Conservation (phyloP, 2,797 vertebrate genomes). For the Neomorphus geoffroyi region DNA sequence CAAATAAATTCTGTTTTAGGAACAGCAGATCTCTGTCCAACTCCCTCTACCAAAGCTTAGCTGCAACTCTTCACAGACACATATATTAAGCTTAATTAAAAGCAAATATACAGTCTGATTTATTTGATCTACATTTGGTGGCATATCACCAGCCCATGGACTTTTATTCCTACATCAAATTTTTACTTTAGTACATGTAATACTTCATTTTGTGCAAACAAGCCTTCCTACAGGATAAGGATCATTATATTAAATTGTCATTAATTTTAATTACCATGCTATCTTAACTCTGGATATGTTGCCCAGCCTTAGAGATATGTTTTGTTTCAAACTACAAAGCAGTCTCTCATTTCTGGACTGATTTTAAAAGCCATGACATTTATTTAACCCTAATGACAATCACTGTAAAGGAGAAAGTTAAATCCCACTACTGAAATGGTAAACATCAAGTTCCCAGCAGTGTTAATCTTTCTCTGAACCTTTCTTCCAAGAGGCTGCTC, state of each 20-base stretch:
- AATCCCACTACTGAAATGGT: background rate
- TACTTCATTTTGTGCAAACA: constrained; percentile 18
- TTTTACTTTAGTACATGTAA: background rate
- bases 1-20: constrained; percentile 21
- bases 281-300: background rate
- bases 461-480: constrained; percentile 18
- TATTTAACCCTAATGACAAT: constrained; percentile 22
- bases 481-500: constrained; percentile 24
- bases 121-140: background rate
- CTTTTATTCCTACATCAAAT: background rate
- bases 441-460: background rate
- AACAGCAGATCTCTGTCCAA: constrained; percentile 15
- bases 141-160: background rate
- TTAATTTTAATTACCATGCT: constrained; percentile 21
- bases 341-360: background rate
- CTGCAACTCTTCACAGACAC: background rate
- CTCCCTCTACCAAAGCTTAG: background rate
- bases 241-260: constrained; percentile 23
- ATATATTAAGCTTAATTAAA: constrained; percentile 6
- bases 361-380: constrained; percentile 12
- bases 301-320: background rate
- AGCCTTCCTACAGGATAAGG: background rate
- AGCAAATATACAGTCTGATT: background rate
- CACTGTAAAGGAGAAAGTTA: constrained; percentile 15
- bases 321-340: constrained; percentile 44